phyloP scores from a whole-genome alignment of 2,888 invertebrate genomes.

The Allolobophora icterica region DNA sequence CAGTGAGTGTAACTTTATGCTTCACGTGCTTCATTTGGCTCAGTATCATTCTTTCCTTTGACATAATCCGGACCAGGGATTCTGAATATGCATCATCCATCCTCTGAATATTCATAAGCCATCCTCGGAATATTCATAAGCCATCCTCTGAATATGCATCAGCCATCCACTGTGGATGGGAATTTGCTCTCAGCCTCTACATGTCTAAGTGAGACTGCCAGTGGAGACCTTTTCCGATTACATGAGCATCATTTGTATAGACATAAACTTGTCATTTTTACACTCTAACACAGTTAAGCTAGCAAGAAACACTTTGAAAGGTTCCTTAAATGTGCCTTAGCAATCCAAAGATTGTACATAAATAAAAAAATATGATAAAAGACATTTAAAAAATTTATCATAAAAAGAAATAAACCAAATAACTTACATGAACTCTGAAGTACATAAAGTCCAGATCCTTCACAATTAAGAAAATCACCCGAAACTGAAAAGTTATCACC shows the following conservation, averaged over 20 bases:
- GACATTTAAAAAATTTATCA: neutral
- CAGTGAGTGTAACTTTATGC: neutral
- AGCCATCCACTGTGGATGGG: neutral
- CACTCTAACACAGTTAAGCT: neutral
- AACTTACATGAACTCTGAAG: constrained; percentile 76
- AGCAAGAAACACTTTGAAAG: neutral
- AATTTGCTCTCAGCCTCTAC: neutral
- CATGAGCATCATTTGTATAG: neutral
- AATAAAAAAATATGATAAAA: neutral
- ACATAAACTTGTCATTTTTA: neutral
- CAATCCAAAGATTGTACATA: neutral
- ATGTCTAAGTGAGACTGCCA: neutral
- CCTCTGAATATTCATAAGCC: no score
- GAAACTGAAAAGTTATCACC: constrained; percentile 51
- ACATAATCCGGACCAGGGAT: no score
- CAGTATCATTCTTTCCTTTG: no score
- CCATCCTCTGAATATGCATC: neutral
- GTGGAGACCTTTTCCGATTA: no score
- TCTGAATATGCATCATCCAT: no score
- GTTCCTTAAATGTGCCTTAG: neutral
- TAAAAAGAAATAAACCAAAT: neutral
- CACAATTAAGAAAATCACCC: constrained; percentile 85
- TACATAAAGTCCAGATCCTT: constrained; percentile 86
- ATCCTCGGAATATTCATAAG: no score
- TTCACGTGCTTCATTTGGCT: neutral